Evolutionary conservation across 2,113 vertebrate genomes (phyloP), one percentile per base, ranked within the genome.

Genomic region (Dipodomys stephensi): DNA sequence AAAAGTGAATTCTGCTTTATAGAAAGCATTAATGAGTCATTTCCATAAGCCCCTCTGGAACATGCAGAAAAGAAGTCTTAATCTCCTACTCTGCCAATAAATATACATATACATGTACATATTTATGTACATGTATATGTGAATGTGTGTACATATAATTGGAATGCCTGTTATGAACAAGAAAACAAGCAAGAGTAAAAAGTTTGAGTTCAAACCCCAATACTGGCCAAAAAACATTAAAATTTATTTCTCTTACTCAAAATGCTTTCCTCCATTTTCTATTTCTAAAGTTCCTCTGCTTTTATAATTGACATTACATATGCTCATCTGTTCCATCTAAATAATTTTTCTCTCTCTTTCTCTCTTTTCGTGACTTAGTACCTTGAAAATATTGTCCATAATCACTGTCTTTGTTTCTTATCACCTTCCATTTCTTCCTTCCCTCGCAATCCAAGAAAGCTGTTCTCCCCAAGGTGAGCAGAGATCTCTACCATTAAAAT

Each of bases 261-360:
- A 78, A 73, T 80, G 69, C 8, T 23, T 13, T 9, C 23, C 11
- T 83, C 28, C 53, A 10, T 53, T 12, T 74, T 79, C n/a, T 18
- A 18, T 53, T 12, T 74, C 74, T 79, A 44, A 82, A 74, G 2
- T 35, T 62, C 15, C 53, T 12, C 72, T 49, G 65, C 18, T 62
- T 10, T 80, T 79, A 19, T 28, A 82, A 39, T 57, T 30, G 85
- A 22, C 27, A 86, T 86, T 69, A 91, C 85, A 88, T 60, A 93
- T 39, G 13, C 12, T 16, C 19, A 57, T 57, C 53, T 57, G 53
- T 13, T 57, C 15, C 13, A 18, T 57, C 15, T 3, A 57, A 57
- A 57, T 57, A 57, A 57, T 57, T 65, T 74, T 53, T 72, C 69
- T 64, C 71, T 72, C 74, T 64, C 1, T 92, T 69, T 64, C 71